Conservation (phyloP, 2,113 vertebrate genomes). For the Chroicocephalus ridibundus region DNA sequence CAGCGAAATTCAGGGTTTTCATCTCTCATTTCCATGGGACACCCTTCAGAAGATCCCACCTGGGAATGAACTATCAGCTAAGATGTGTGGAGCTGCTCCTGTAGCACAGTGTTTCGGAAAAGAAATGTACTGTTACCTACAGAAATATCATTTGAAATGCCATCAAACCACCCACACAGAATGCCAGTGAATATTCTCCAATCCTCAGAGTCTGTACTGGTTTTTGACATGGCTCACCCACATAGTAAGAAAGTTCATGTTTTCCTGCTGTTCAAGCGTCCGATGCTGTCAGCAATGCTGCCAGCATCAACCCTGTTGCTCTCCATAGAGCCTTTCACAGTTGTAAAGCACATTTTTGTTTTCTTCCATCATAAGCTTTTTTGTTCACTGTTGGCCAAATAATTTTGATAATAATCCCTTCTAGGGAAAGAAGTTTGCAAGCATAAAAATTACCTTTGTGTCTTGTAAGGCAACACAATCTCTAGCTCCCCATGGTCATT, state of each 20-base stretch:
- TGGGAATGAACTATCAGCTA: neutral
- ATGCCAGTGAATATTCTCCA: accelerated
- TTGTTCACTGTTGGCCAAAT: conserved; percentile 41
- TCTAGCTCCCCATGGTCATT: conserved; percentile 10
- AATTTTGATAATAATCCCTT: conserved; percentile 47
- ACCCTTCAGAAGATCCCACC: neutral
- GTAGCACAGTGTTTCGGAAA: neutral
- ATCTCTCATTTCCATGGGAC: neutral
- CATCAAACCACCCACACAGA: neutral
- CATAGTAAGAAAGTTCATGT: neutral
- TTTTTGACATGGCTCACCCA: neutral
- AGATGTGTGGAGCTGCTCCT: neutral
- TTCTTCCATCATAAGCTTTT: neutral
- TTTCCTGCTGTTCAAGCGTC: neutral
- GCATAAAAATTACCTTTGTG: conserved; percentile 50
- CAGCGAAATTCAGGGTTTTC: neutral
- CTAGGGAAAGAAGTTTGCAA: conserved; percentile 31
- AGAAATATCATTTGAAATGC: neutral
- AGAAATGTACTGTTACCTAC: neutral
- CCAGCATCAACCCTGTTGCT: neutral
- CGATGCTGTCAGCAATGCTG: neutral
- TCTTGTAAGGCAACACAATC: conserved; percentile 37
- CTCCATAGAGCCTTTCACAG: neutral
- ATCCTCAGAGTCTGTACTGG: neutral
- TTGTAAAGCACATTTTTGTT: neutral